Evolutionary conservation across 2,888 invertebrate genomes (phyloP), one percentile per base, ranked within the genome.

Genomic region (Cactoblastis cactorum): DNA sequence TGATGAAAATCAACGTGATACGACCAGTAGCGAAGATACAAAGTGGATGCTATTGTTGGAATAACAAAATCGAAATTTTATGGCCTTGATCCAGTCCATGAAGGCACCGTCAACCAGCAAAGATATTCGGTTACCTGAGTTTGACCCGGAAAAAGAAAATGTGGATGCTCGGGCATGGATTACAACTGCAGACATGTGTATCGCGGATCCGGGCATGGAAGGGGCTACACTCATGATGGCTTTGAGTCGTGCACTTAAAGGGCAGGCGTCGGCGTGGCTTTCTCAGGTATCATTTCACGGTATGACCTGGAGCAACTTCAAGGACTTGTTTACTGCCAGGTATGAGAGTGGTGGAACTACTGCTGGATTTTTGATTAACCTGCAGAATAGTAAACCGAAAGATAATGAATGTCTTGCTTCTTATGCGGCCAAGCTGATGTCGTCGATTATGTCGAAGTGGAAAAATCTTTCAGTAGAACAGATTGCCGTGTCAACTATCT

Each of bases 251-350:
- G 34, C 34, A 2, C 34, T 34, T 12, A 34, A 34, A 34, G 34
- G 34, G 22, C 51, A 0, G n/a, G 55, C 58, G 0, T 54, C 56
- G 0, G n/a, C 55, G 11, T 58, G 58, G 58, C 24, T 58, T 0
- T 54, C 59, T 3, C 47, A 49, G 24, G 39, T 56, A 3, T 28
- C 53, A 0, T 55, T 38, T 19, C 51, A 11, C 6, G 56, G 53
- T 6, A 59, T 56, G 50, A 53, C 52, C 0, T 58, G 58, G 58
- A 19, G 8, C 1, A 32, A 54, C 1, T 57, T 57, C 17, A 57
- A 57, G 43, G 41, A 49, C 2, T 32, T 53, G 0, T 58, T 56
- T 33, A 43, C 19, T 9, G 18, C 53, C 12, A 46, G 55, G 34
- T 58, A 47, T 37, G 52, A 46, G 8, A 22, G 43, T 14, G 12